Evolutionary conservation across 2,797 vertebrate species (phyloP), one percentile per base, ranked within the genome.

Genomic region (Melanogrammus aeglefinus): DNA sequence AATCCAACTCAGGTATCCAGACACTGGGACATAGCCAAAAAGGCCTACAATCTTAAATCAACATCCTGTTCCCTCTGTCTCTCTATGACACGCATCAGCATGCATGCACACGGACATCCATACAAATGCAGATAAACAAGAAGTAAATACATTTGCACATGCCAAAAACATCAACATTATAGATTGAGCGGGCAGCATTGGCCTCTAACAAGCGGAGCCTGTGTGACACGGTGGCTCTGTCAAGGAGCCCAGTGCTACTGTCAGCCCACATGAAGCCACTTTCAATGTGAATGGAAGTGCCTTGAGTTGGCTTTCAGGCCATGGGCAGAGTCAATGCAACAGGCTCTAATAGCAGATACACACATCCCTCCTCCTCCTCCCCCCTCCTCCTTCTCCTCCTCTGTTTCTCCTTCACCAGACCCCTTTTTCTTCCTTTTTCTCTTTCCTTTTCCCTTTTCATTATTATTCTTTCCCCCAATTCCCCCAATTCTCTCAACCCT

Each of bases 231-330:
- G 75, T 72, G 73, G 27, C 47, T 75, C 77, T 81, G 82, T 86
- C 81, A 79, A 72, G 21, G 66, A 77, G 84, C 74, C 78, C 79
- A 82, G 71, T 82, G 76, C 78, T 81, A 82, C 86, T 84, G 79
- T 87, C 84, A 84, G 75, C 72, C 80, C 85, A 88, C 85, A 93
- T 94, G 89, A 91, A 92, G 83, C 88, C 91, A 93, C 92, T 92
- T 91, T 93, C 92, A 94, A 86, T 86, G 88, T 86, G 86, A 93
- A 94, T 91, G 88, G 86, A 91, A 90, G 91, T 84, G 41, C 85
- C 83, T 84, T 85, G 38, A 86, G 88, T 93, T 92, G 79, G 82
- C 82, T 90, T 84, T 86, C 79, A 83, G 85, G 78, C 84, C 86
- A 83, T 73, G 44, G 84, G 85, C 80, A 81, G 71, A 88, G 83